Evolutionary conservation across 2,113 vertebrate genomes (phyloP).

Genomic region (Zeus faber): DNA sequence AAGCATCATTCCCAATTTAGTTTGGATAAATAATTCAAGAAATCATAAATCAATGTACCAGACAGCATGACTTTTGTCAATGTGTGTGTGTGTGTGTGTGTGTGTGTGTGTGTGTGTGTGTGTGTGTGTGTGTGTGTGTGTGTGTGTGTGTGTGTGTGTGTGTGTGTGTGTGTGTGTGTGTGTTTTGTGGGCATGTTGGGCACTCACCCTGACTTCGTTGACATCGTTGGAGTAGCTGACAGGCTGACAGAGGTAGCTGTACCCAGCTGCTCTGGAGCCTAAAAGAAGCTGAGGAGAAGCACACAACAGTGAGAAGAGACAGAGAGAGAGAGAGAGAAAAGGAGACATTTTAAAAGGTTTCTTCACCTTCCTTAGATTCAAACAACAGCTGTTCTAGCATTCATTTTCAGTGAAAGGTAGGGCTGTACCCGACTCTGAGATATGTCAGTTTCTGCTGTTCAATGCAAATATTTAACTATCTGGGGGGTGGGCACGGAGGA

Average conservation of each 20-base stretch:
- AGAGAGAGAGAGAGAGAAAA: background rate
- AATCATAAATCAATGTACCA: background rate
- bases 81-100: background rate
- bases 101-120: background rate
- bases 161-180: background rate
- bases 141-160: background rate
- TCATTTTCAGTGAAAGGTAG: too few relatives aligned
- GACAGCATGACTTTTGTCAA: background rate
- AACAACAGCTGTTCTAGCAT: too few relatives aligned
- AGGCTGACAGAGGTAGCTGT: slow-evolving; percentile 96
- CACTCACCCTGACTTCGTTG: slow-evolving; percentile 96
- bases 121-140: slow-evolving; percentile 11
- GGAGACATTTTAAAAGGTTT: background rate
- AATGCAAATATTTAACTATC: too few relatives aligned
- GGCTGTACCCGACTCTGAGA: too few relatives aligned
- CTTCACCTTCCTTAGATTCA: background rate
- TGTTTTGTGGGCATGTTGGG: background rate
- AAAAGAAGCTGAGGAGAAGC: slow-evolving; percentile 81
- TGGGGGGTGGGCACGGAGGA: too few relatives aligned
- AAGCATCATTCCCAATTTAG: background rate
- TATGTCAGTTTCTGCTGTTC: too few relatives aligned
- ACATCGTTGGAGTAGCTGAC: slow-evolving; percentile 93
- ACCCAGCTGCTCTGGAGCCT: slow-evolving; percentile 89
- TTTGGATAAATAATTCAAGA: background rate
- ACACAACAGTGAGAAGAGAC: slow-evolving; percentile 5